A percentile compares a stretch with the other conserved stretches of the same genome.
Conservation (phyloP, 2,797 vertebrate species). For the Clarias fuscus region DNA sequence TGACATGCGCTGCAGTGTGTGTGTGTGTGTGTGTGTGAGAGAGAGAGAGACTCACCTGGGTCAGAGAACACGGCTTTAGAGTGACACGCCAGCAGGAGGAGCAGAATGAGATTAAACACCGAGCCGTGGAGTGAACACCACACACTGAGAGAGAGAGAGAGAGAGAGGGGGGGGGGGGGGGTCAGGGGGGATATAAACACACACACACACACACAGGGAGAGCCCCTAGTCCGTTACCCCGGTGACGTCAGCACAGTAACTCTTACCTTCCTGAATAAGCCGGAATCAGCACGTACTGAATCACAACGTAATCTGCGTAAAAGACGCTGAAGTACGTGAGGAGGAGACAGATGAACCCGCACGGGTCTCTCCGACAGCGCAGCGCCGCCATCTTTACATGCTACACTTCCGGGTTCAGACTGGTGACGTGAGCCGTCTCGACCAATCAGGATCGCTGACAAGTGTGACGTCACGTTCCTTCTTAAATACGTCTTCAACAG, state of each 20-base stretch:
- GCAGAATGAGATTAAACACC: conserved; percentile 76
- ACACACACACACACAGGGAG: no score
- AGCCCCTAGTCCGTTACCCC: background rate
- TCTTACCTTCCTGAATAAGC: conserved; percentile 76
- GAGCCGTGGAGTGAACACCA: conserved; percentile 78
- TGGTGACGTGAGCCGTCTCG: conserved; percentile 49
- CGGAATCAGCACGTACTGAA: conserved; percentile 77
- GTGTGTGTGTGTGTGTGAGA: background rate
- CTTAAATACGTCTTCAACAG: background rate
- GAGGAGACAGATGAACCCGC: conserved; percentile 76
- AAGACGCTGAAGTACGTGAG: conserved; percentile 81
- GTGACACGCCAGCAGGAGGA: conserved; percentile 80
- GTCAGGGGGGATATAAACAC: no score
- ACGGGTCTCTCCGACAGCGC: conserved; percentile 76
- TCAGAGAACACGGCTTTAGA: conserved; percentile 81
- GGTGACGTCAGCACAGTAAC: no score
- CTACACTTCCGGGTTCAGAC: conserved; percentile 50
- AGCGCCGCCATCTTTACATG: conserved; percentile 71
- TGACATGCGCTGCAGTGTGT: background rate
- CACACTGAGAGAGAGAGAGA: conserved; percentile 61
- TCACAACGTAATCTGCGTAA: conserved; percentile 81
- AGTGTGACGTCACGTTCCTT: background rate
- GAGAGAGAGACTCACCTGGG: conserved; percentile 70
- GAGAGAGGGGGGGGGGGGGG: background rate
- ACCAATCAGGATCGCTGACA: background rate